These are phyloP conservation scores for Mastigias papua DNA, from an alignment of 30 jellyfish, hydroid and myxozoan genomes.

Conservation along the genomic window DNA sequence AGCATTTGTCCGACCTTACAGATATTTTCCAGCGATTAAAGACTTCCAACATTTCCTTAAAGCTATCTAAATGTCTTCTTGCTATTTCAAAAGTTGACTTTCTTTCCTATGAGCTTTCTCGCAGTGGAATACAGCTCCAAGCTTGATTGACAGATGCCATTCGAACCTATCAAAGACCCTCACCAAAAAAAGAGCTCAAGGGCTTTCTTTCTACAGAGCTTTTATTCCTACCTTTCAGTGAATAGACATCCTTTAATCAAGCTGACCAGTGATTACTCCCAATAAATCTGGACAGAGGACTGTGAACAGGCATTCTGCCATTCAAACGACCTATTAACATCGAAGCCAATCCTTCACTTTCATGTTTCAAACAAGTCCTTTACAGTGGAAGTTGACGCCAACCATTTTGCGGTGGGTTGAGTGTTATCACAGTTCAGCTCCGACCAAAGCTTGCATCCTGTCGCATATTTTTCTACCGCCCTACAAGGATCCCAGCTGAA, in stretches of 20 bases:
- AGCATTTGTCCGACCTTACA: constrained; percentile 1
- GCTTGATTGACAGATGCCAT: constrained; percentile 40
- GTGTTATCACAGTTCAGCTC: background rate
- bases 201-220: background rate
- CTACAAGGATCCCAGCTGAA: constrained; percentile 10
- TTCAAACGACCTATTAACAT: constrained; percentile 17
- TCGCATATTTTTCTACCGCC: constrained; percentile 31
- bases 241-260: constrained; percentile 3
- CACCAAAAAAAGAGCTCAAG: constrained; percentile 19
- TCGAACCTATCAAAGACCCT: constrained; percentile 16
- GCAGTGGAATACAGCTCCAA: constrained; percentile 37
- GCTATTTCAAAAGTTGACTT: background rate
- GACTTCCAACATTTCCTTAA: constrained; percentile 10
- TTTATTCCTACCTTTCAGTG: background rate
- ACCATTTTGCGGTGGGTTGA: constrained; percentile 41
- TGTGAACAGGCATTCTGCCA: constrained; percentile 23
- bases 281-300: constrained; percentile 2
- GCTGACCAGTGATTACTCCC: constrained; percentile 33
- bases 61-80: constrained; percentile 34
- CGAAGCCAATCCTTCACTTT: constrained; percentile 20
- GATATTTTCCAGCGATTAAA: background rate
- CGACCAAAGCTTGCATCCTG: constrained; percentile 30
- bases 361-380: background rate
- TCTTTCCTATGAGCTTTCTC: constrained; percentile 52
- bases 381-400: constrained; percentile 35